Evolutionary conservation across 2,888 invertebrate species (phyloP).

Genomic region (Lomographa bimaculata): DNA sequence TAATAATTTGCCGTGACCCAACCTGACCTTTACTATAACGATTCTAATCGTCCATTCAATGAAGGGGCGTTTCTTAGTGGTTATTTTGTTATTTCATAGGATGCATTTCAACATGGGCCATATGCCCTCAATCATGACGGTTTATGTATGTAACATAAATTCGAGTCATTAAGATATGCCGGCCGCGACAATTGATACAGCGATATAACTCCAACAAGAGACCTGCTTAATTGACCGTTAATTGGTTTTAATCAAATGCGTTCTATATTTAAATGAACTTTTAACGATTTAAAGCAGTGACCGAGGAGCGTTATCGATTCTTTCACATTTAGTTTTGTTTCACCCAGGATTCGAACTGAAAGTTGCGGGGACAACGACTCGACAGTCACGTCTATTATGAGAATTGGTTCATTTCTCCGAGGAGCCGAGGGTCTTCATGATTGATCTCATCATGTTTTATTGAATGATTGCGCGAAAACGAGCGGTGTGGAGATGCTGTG

Average conservation of each 20-base stretch:
- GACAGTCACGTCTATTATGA: slow-evolving; percentile 31
- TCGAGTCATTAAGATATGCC: slow-evolving; percentile 56
- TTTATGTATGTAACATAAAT: slow-evolving; percentile 52
- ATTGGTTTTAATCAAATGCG: slow-evolving; percentile 81
- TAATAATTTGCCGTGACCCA: slow-evolving; percentile 28
- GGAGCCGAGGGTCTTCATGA: slow-evolving; percentile 77
- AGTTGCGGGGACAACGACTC: slow-evolving; percentile 12
- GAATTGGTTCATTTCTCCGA: slow-evolving; percentile 73
- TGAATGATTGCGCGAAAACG: slow-evolving; percentile 83
- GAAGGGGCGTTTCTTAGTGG: slow-evolving; percentile 24
- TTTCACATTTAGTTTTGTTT: not conserved
- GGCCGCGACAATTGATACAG: slow-evolving; percentile 66
- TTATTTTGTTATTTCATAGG: slow-evolving; percentile 21
- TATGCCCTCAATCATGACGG: slow-evolving; percentile 8
- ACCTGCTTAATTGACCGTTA: slow-evolving; percentile 77
- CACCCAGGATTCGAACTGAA: slow-evolving; percentile 10
- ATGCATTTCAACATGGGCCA: slow-evolving; percentile 2
- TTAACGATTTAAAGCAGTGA: slow-evolving; percentile 59
- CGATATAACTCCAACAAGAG: slow-evolving; percentile 59
- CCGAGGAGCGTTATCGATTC: slow-evolving; percentile 5
- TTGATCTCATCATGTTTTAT: slow-evolving; percentile 77
- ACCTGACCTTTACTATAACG: slow-evolving; percentile 32
- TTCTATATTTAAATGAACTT: slow-evolving; percentile 81
- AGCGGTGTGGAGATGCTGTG: slow-evolving; percentile 60
- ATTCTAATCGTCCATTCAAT: slow-evolving; percentile 26